Evolutionary conservation across 1,140 invertebrate species (phyloP), one percentile per base, ranked within the genome.

Genomic region (Vollenhovia emeryi): DNA sequence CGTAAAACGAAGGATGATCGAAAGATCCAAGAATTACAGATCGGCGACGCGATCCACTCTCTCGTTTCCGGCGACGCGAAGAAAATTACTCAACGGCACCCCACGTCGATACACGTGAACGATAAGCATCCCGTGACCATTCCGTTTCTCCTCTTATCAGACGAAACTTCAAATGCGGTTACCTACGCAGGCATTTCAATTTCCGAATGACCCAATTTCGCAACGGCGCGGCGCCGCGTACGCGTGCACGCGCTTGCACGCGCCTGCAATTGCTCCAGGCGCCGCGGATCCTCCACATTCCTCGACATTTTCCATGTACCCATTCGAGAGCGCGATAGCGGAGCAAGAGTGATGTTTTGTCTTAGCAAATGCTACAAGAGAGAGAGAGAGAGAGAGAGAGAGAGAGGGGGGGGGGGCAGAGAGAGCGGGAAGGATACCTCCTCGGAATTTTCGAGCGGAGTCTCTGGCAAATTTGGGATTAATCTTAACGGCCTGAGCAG

Each of bases 131-230:
- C n/a, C 78, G 80, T 33, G 78, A 73, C 27, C 40, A 40, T 71
- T 86, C 57, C 45, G 27, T 60, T 83, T 84, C 68, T 68, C 30
- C 30, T 33, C 33, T 45, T 91, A 92, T 91, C 90, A 87, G 74
- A 64, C 87, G 64, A 89, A 89, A 89, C 88, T 88, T 88, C 75
- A 88, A 40, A 48, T 64, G 40, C n/a, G 30, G 40, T 89, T 69
- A 76, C 79, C 74, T 84, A 84, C 85, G 86, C 85, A 84, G 75
- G 85, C 88, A 88, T 62, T 91, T 93, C 91, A 92, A 93, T 93
- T 94, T 93, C 92, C 91, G 90, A 60, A 91, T 89, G 93, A 94
- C 93, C 92, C 91, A 92, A 93, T 94, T 94, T 94, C 92, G 88
- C 90, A 94, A 94, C 89, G 50, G 33, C 87, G 48, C 50, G 62